Evolutionary conservation across 2,113 vertebrate species (phyloP), one percentile per base, ranked within the genome.

Genomic region (Tupaia tana): DNA sequence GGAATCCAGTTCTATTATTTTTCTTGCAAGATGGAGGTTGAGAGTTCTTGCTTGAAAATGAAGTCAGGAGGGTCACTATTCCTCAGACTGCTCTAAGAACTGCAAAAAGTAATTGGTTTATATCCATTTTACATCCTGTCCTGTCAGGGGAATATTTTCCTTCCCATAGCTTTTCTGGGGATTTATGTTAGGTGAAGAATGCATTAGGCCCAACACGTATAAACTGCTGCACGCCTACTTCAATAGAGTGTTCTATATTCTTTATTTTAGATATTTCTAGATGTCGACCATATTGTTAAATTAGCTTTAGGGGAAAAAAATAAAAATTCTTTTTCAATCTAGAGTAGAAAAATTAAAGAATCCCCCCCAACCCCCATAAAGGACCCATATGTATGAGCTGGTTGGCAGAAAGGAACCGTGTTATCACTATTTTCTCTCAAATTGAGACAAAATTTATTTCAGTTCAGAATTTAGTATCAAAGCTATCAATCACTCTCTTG

Each of bases 51-150:
- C 83, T 70, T 83, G 71, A 95, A 95, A 95, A 92, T 94, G 88
- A 95, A 97, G 94, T 93, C 86, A 94, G 93, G 95, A 85, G 93
- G 95, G 92, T 95, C 88, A 92, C 84, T 80, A 78, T 93, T 96
- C 81, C 94, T 71, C 70, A 97, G 93, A 86, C 83, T 74, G 61
- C 80, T 92, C 88, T 56, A 67, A 89, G 61, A 93, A 90, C 61
- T 81, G 70, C 64, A 85, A 91, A 84, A 88, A 94, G 88, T 96
- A 95, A 96, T 87, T 93, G 92, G 75, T 97, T 97, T 91, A 67
- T 25, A 87, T 82, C 58, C 88, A 96, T 78, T 95, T 90, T 84
- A 93, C 31, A 88, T 64, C 73, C 73, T 94, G 43, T 73, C 1
- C 0, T 84, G 64, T 52, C 59, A 25, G 79, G 78, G 66, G 91